A percentile compares a stretch with the other conserved stretches of the same genome.
phyloP scores from a whole-genome alignment of 1,140 invertebrate species.

The Yoshiicerus persimilis region DNA sequence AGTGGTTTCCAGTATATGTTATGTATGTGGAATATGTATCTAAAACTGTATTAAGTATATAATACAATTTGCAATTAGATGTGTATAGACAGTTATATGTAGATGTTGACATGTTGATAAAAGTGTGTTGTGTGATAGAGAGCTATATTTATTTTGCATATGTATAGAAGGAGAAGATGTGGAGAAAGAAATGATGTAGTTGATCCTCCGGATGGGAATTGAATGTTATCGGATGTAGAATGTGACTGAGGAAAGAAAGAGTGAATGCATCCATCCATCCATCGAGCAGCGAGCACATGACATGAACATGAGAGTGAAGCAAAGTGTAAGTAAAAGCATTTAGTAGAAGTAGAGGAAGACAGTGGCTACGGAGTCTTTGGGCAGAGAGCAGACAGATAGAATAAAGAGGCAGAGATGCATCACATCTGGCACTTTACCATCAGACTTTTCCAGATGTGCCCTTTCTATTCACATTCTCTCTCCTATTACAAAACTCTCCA shows the following conservation, averaged over 20 bases:
- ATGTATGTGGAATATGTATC: too few species aligned
- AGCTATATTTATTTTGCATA: too few species aligned
- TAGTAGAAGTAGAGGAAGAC: background rate
- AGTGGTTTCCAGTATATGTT: too few species aligned
- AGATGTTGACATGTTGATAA: too few species aligned
- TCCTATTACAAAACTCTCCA: background rate
- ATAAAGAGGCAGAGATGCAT: conserved; percentile 24
- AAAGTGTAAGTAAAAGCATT: conserved; percentile 33
- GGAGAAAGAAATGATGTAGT: too few species aligned
- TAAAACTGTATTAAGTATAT: too few species aligned
- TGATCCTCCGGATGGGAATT: too few species aligned
- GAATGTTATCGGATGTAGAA: background rate
- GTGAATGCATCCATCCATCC: background rate
- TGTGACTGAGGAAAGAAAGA: background rate
- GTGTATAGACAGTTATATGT: too few species aligned
- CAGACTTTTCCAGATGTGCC: conserved; percentile 48
- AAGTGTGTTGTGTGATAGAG: too few species aligned
- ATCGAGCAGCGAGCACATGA: background rate
- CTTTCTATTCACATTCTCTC: background rate
- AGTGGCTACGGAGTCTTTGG: background rate
- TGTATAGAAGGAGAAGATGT: too few species aligned
- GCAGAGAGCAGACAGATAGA: background rate
- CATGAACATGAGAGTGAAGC: background rate
- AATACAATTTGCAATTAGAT: too few species aligned
- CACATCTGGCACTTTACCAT: conserved; percentile 48